These are phyloP conservation scores for Ormyrus labotus DNA, from an alignment of 2,888 invertebrate species.

Conservation along the genomic window DNA sequence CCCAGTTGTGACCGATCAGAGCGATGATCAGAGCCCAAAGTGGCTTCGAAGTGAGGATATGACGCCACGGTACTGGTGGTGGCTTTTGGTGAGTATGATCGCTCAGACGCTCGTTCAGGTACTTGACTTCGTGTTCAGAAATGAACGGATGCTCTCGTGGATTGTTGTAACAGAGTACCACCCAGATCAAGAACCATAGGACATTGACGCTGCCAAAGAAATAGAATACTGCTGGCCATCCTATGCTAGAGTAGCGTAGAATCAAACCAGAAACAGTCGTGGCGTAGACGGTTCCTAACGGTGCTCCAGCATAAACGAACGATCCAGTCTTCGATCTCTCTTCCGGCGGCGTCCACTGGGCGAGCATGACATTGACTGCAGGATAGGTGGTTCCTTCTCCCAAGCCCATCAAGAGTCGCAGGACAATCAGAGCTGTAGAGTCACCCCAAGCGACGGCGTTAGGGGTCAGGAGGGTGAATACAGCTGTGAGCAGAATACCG, in stretches of 20 bases:
- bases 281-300: conserved; percentile 82
- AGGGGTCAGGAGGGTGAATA: conserved; percentile 89
- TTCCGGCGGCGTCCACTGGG: conserved; percentile 88
- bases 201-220: conserved; percentile 86
- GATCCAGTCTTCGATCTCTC: conserved; percentile 85
- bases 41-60: conserved; percentile 78
- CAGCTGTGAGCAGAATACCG: conserved; percentile 88
- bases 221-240: conserved; percentile 89
- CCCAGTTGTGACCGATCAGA: conserved; percentile 74
- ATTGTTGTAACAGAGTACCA: conserved; percentile 73
- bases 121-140: conserved; percentile 70
- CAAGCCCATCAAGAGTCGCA: conserved; percentile 88
- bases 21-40: conserved; percentile 86
- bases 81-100: conserved; percentile 71
- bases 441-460: conserved; percentile 82
- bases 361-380: conserved; percentile 87
- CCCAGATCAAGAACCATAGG: conserved; percentile 85
- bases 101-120: conserved; percentile 68
- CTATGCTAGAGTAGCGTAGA: conserved; percentile 79
- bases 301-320: conserved; percentile 87
- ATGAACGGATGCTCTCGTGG: conserved; percentile 74
- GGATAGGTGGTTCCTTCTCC: conserved; percentile 92
- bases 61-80: conserved; percentile 70
- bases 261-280: conserved; percentile 83
- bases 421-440: conserved; percentile 83